These are phyloP conservation scores for Oegoconia quadripuncta DNA, from an alignment of 2,888 invertebrate genomes.

Conservation along the genomic window DNA sequence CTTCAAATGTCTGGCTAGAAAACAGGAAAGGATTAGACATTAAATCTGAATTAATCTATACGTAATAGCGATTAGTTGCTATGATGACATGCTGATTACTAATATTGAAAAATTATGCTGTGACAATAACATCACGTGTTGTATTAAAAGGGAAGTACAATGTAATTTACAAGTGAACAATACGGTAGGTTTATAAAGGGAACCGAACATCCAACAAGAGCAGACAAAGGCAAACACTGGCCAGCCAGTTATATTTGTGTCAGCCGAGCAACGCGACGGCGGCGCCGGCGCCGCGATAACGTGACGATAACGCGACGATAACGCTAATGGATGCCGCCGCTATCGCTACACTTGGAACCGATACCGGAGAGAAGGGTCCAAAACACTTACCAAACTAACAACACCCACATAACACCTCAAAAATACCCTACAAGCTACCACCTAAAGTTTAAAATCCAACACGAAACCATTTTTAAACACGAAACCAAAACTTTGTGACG, in stretches of 20 bases:
- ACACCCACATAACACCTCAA: constrained; percentile 22
- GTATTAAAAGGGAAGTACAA: background rate
- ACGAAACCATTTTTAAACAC: constrained; percentile 15
- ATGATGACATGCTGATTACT: background rate
- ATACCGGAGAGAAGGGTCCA: constrained; percentile 38
- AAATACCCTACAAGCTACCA: constrained; percentile 16
- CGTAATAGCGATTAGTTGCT: too few relatives aligned
- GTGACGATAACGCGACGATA: constrained; percentile 60
- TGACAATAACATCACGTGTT: background rate
- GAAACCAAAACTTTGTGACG: constrained; percentile 22
- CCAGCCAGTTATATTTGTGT: constrained; percentile 53
- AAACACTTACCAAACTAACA: constrained; percentile 26
- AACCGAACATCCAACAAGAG: constrained; percentile 31
- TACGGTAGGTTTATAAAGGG: constrained; percentile 1
- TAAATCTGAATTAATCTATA: too few relatives aligned
- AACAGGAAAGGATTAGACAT: too few relatives aligned
- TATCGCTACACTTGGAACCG: constrained; percentile 52
- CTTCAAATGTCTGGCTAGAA: too few relatives aligned
- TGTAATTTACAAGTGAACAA: background rate
- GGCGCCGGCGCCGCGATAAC: constrained; percentile 73
- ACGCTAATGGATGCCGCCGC: constrained; percentile 69
- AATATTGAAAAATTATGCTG: too few relatives aligned
- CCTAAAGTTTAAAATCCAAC: constrained; percentile 41
- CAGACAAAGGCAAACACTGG: constrained; percentile 48
- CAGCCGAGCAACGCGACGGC: constrained; percentile 24